These are phyloP conservation scores for Lanius ludovicianus DNA, from an alignment of 2,113 vertebrate species.

Conservation along the genomic window DNA sequence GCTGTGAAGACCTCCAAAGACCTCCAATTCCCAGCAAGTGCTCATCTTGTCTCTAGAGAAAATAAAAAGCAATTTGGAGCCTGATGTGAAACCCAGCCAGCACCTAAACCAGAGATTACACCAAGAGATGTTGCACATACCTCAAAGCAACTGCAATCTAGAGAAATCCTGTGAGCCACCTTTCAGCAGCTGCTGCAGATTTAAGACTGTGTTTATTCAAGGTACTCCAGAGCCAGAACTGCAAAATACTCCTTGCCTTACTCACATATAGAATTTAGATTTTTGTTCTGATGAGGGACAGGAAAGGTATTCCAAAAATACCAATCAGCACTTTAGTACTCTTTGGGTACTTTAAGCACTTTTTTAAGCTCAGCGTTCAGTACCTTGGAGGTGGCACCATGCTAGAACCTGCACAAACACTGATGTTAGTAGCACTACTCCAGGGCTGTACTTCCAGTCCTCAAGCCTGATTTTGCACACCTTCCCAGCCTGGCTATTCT, in stretches of 20 bases:
- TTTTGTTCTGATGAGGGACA: background rate
- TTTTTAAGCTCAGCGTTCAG: background rate
- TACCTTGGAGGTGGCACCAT: background rate
- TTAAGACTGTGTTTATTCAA: background rate
- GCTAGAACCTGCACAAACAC: background rate
- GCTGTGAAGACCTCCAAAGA: background rate
- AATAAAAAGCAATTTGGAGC: background rate
- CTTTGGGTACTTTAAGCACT: background rate
- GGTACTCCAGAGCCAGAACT: background rate
- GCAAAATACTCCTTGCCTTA: background rate
- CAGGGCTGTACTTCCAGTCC: background rate
- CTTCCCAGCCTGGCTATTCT: background rate
- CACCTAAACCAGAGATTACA: background rate
- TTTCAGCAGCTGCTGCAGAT: slow-evolving; percentile 10
- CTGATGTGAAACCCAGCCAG: background rate
- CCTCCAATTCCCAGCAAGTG: background rate
- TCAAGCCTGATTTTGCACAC: background rate
- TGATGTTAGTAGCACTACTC: background rate
- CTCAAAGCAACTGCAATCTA: background rate
- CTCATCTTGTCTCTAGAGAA: background rate
- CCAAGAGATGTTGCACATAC: background rate
- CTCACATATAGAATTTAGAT: background rate
- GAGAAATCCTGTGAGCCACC: background rate
- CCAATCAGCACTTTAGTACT: background rate
- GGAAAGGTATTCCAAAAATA: background rate